A percentile compares a stretch with the other conserved stretches of the same genome.
phyloP scores from a whole-genome alignment of 2,888 invertebrate species.

The Heliconius charithonia region DNA sequence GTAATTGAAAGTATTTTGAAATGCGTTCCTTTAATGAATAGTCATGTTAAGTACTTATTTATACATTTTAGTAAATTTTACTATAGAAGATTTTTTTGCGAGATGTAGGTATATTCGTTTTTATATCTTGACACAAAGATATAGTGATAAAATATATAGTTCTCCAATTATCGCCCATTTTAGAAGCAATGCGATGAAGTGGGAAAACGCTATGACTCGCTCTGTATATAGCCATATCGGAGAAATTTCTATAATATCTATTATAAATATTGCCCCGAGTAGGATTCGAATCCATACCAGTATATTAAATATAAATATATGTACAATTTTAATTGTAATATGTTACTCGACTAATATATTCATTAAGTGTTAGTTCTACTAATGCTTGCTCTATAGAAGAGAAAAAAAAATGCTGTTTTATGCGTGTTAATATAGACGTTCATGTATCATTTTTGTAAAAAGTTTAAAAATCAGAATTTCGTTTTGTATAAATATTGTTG shows the following conservation, averaged over 20 bases:
- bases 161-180: background rate
- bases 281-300: background rate
- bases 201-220: background rate
- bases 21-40: constrained; percentile 41
- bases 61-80: constrained; percentile 39
- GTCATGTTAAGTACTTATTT: constrained; percentile 45
- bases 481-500: background rate
- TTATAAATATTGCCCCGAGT: background rate
- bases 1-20: constrained; percentile 35
- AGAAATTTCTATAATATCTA: background rate
- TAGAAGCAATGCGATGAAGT: background rate
- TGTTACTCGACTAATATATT: constrained; percentile 47
- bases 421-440: background rate
- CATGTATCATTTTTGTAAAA: background rate
- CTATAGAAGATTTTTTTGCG: constrained; percentile 24
- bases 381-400: constrained; percentile 51
- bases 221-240: background rate
- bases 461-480: background rate
- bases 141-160: background rate
- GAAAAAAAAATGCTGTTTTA: constrained; percentile 17
- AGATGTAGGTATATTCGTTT: background rate
- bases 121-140: background rate
- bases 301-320: background rate
- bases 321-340: constrained; percentile 8
- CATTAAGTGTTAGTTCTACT: constrained; percentile 59